Conservation (phyloP, 1,140 invertebrate genomes). For the Manduca sexta region DNA sequence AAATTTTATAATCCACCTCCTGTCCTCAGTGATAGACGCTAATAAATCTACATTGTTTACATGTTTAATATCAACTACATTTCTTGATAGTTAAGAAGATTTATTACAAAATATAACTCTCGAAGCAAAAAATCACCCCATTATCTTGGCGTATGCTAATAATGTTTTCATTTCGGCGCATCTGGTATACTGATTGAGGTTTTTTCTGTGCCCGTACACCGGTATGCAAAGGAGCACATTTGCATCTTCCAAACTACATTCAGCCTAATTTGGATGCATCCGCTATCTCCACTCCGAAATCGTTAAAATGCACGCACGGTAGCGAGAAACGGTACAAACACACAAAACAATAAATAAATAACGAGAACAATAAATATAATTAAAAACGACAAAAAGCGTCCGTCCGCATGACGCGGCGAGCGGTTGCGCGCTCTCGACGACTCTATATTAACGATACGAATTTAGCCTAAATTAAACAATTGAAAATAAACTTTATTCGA, state of each 20-base stretch:
- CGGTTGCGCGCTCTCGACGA: constrained; percentile 38
- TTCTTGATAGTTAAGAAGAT: too few relatives aligned
- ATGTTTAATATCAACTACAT: not conserved
- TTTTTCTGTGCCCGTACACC: constrained; percentile 35
- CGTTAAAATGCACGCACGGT: constrained; percentile 64
- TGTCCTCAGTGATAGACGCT: too few relatives aligned
- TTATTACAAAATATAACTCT: too few relatives aligned
- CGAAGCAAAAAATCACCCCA: constrained; percentile 15
- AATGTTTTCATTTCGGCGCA: constrained; percentile 43
- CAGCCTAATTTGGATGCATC: constrained; percentile 64
- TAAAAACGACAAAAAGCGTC: constrained; percentile 67
- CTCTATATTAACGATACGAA: constrained; percentile 44
- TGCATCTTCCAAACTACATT: constrained; percentile 57
- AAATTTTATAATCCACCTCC: too few relatives aligned
- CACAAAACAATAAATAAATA: constrained; percentile 67
- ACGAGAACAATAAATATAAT: constrained; percentile 70
- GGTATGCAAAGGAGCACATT: constrained; percentile 58
- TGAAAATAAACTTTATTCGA: constrained; percentile 23
- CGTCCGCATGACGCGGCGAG: constrained; percentile 56
- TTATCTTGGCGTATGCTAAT: constrained; percentile 41
- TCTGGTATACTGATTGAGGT: constrained; percentile 29
- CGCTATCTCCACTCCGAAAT: constrained; percentile 49
- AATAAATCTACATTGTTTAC: too few relatives aligned
- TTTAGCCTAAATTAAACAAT: constrained; percentile 14
- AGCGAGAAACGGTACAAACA: constrained; percentile 51